Base-by-base conservation (phyloP, 2,113 vertebrate species). In the Hystrix brachyura region DNA sequence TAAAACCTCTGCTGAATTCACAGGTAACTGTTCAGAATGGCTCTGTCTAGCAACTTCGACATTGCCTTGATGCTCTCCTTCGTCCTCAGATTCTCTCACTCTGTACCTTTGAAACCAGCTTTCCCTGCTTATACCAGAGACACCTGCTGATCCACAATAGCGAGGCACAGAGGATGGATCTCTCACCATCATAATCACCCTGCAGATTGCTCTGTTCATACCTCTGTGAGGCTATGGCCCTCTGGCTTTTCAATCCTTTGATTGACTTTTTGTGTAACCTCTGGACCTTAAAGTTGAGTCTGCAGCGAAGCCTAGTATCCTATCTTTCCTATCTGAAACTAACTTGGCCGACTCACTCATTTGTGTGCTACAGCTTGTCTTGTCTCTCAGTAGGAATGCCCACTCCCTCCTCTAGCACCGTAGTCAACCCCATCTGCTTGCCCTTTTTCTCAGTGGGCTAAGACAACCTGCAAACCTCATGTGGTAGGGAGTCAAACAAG, bases 281-380 rank as follows among this genome's bases (percentile, higher is more conserved):
- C 87, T 94, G 65, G n/a, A 60, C 53, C 48, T 90, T 90, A 82
- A 88, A 85, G 32, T 83, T 94, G 51, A 62, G 19, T 96, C 57
- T 83, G 60, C 71, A 43, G 57, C n/a, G 53, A 74, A 48, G 15
- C 32, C 29, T 78, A 86, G 46, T 38, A 96, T 48, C 38, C 11
- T 19, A 46, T 6, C 34, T 88, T 94, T 43, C 69, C 76, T 0
- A 29, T 5, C 55, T 19, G 27, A 93, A 85, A 2, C 23, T 90
- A 8, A 43, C 18, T 51, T 46, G 7, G 48, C 17, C 78, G 17
- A 11, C n/a, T 67, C 55, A 79, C 53, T 2, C 57, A n/a, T 38
- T 43, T 87, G 48, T 53, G 69, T 43, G 23, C 7, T 46, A 48
- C 5, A 83, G 43, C 21, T 72, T 72, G 69, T 9, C 14, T 82